Conservation (phyloP, 2,888 invertebrate genomes). For the Adelognathus sp. region DNA sequence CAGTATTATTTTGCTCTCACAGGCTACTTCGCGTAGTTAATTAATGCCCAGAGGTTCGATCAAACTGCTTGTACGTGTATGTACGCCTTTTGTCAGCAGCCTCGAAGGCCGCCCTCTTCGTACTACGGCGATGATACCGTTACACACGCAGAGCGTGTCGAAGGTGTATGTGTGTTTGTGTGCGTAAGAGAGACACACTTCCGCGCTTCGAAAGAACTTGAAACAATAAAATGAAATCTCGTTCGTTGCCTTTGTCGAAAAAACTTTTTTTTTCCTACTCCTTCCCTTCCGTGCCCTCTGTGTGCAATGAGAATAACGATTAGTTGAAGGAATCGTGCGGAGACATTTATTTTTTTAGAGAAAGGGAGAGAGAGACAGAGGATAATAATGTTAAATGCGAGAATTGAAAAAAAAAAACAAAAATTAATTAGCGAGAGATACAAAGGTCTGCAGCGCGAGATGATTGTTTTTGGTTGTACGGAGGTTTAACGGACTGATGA, state of each 20-base stretch:
- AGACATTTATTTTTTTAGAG: too few species aligned
- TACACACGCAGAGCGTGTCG: slow-evolving; percentile 60
- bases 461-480: too few species aligned
- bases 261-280: too few species aligned
- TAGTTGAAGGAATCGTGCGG: too few species aligned
- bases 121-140: slow-evolving; percentile 75
- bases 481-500: slow-evolving; percentile 46
- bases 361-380: too few species aligned
- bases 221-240: neutral
- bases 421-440: neutral
- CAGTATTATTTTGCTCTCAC: slow-evolving; percentile 56
- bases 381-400: too few species aligned
- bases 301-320: too few species aligned
- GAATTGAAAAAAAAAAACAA: slow-evolving; percentile 7
- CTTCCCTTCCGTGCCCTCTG: too few species aligned
- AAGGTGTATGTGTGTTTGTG: too few species aligned
- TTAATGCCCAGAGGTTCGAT: too few species aligned
- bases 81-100: slow-evolving; percentile 71
- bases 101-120: slow-evolving; percentile 74
- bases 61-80: slow-evolving; percentile 47
- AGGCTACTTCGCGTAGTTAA: too few species aligned
- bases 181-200: slow-evolving; percentile 48
- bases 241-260: too few species aligned
- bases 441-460: slow-evolving; percentile 39
- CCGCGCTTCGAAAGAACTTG: slow-evolving; percentile 22